Conservation (phyloP, 1,140 invertebrate genomes). For the Drosophila chauvacae region DNA sequence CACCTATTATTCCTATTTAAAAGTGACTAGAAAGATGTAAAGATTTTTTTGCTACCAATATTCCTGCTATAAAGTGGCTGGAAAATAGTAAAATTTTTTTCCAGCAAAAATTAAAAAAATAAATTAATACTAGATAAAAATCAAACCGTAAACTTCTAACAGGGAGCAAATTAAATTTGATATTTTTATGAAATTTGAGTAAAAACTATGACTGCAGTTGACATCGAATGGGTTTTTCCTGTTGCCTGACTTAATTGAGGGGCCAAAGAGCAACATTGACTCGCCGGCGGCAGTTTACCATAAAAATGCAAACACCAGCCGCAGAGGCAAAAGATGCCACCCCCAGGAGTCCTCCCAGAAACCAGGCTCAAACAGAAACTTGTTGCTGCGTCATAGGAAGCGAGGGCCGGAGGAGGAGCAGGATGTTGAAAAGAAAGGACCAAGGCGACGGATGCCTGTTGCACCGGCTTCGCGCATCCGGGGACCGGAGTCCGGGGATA, state of each 20-base stretch:
- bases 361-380: constrained; percentile 31
- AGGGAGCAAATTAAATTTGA: not conserved
- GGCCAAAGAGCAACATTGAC: constrained; percentile 33
- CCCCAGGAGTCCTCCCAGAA: constrained; percentile 7
- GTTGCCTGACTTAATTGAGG: constrained; percentile 32
- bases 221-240: constrained; percentile 27
- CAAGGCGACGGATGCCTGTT: constrained; percentile 39
- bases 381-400: constrained; percentile 24
- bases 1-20: not conserved
- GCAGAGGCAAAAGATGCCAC: constrained; percentile 28
- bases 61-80: not conserved
- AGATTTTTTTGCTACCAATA: not conserved
- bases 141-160: not conserved
- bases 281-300: constrained; percentile 33
- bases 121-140: not conserved
- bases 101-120: no score
- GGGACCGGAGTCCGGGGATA: constrained; percentile 7
- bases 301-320: constrained; percentile 59
- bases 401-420: not conserved
- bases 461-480: constrained; percentile 54
- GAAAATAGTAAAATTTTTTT: not conserved
- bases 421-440: not conserved
- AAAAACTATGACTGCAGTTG: constrained; percentile 5
- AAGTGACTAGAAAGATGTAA: no score
- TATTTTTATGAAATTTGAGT: not conserved